These are phyloP conservation scores for Netelia virgata DNA, from an alignment of 2,888 invertebrate genomes.

Conservation along the genomic window DNA sequence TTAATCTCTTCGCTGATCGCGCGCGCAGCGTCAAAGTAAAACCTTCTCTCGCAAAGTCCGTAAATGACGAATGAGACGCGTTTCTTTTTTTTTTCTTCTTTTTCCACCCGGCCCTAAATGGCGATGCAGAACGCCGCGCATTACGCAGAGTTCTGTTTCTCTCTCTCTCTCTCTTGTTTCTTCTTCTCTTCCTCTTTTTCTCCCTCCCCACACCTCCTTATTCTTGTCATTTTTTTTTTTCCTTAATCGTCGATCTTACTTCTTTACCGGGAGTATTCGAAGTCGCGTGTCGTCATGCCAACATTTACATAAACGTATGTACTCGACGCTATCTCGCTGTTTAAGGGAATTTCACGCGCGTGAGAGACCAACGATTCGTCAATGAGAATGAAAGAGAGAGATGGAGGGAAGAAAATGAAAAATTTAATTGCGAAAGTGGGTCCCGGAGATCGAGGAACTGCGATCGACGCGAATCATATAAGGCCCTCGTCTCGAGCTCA, in stretches of 20 bases:
- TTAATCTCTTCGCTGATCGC: constrained; percentile 50
- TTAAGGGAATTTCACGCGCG: constrained; percentile 41
- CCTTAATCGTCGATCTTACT: background rate
- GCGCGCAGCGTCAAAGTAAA: constrained; percentile 41
- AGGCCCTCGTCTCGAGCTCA: constrained; percentile 30
- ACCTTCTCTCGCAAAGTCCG: constrained; percentile 31
- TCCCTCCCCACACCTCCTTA: no score
- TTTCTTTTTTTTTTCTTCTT: constrained; percentile 50
- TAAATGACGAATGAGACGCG: constrained; percentile 65
- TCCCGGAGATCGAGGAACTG: constrained; percentile 48
- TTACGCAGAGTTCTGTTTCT: constrained; percentile 34
- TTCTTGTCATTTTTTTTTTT: no score
- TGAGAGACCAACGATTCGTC: background rate
- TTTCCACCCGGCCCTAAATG: constrained; percentile 47
- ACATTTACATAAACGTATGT: constrained; percentile 75
- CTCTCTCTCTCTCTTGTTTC: background rate
- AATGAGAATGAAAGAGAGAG: constrained; percentile 11
- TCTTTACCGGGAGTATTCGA: background rate
- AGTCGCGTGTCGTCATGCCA: constrained; percentile 66
- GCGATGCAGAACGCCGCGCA: constrained; percentile 29
- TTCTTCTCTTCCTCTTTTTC: no score
- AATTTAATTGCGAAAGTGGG: constrained; percentile 63
- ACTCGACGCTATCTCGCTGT: constrained; percentile 64
- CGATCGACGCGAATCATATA: constrained; percentile 54
- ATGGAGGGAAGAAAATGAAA: constrained; percentile 23